phyloP scores from a whole-genome alignment of 2,888 invertebrate genomes.

The Tetheella fluctuosa region DNA sequence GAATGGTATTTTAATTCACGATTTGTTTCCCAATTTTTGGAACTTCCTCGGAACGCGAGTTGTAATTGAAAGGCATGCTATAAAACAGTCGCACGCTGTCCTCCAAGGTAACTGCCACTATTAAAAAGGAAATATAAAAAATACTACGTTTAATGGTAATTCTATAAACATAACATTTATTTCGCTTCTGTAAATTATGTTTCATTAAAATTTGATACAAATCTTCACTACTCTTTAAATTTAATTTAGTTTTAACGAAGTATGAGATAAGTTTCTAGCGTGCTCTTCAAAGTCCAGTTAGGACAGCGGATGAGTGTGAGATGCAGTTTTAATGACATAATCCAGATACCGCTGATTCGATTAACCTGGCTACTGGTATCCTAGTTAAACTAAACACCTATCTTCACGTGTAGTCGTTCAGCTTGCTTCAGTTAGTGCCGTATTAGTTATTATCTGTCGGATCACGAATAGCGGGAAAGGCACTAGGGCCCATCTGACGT shows the following conservation, averaged over 20 bases:
- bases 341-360: slow-evolving; percentile 76
- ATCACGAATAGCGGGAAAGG: slow-evolving; percentile 49
- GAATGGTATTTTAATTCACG: slow-evolving; percentile 73
- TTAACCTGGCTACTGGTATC: slow-evolving; percentile 67
- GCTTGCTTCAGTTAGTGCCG: slow-evolving; percentile 48
- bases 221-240: no score
- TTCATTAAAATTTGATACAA: no score
- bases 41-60: slow-evolving; percentile 59
- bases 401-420: slow-evolving; percentile 57
- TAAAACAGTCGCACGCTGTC: slow-evolving; percentile 68
- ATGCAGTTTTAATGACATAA: slow-evolving; percentile 81
- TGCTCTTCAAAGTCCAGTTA: slow-evolving; percentile 70
- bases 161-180: no score
- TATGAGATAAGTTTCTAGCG: slow-evolving; percentile 23
- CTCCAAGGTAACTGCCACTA: slow-evolving; percentile 32
- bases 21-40: slow-evolving; percentile 70
- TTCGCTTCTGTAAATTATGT: no score
- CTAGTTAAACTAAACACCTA: slow-evolving; percentile 68
- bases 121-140: slow-evolving; percentile 47
- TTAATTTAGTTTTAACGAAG: not conserved
- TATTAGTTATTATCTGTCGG: slow-evolving; percentile 62
- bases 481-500: slow-evolving; percentile 45
- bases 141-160: no score
- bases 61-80: slow-evolving; percentile 69
- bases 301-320: slow-evolving; percentile 59